phyloP scores from a whole-genome alignment of 64 coral and sea anemone species.

The Dendronephthya gigantea region DNA sequence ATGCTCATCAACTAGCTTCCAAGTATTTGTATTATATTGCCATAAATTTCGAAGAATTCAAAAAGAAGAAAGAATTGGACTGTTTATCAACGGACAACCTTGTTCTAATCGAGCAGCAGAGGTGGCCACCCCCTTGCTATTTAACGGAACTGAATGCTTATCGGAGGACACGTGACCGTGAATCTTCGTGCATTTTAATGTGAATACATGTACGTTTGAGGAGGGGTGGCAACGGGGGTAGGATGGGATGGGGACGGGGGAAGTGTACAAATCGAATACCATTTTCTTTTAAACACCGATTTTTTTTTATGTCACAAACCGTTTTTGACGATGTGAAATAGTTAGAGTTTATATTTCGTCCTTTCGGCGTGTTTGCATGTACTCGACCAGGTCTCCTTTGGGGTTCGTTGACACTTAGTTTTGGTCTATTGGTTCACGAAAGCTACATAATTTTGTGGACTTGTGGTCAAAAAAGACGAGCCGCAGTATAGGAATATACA shows the following conservation, averaged over 20 bases:
- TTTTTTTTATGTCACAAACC: neutral
- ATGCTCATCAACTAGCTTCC: neutral
- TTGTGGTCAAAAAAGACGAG: too few relatives aligned
- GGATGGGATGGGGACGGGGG: neutral
- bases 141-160: constrained; percentile 4
- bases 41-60: constrained; percentile 9
- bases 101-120: neutral
- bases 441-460: too few relatives aligned
- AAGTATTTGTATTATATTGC: constrained; percentile 16
- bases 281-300: neutral
- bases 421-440: too few relatives aligned
- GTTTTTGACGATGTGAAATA: too few relatives aligned
- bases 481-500: too few relatives aligned
- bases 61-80: neutral
- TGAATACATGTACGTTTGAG: neutral
- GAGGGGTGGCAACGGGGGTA: neutral
- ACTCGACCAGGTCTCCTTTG: too few relatives aligned
- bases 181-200: neutral
- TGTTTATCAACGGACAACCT: constrained; percentile 4
- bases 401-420: too few relatives aligned
- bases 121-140: constrained; percentile 10
- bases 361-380: too few relatives aligned
- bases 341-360: too few relatives aligned
- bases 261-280: neutral
- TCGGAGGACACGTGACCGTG: neutral